These are phyloP conservation scores for Halichoeres trimaculatus DNA, from an alignment of 2,113 vertebrate genomes.

Conservation along the genomic window DNA sequence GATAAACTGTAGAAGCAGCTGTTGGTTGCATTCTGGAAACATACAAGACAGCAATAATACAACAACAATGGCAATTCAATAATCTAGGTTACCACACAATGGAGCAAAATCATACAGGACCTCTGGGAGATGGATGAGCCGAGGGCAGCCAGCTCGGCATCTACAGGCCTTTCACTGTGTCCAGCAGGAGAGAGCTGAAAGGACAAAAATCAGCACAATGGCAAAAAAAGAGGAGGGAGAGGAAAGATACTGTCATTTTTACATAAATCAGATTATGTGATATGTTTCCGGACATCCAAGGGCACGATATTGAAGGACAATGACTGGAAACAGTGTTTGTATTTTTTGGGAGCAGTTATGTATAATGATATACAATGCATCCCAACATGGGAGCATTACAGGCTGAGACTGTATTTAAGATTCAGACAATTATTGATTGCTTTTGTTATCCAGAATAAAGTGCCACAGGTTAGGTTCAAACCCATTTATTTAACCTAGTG, in stretches of 20 bases:
- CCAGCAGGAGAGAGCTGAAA: constrained; percentile 42
- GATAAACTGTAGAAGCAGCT: neutral
- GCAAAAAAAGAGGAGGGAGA: constrained; percentile 29
- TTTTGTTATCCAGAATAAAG: too few species aligned
- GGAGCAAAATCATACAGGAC: constrained; percentile 34
- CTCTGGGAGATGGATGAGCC: constrained; percentile 43
- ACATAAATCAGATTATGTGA: constrained; percentile 44
- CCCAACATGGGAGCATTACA: too few species aligned
- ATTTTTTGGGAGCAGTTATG: neutral
- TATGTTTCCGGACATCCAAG: constrained; percentile 37
- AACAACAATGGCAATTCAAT: constrained; percentile 30
- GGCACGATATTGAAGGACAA: neutral
- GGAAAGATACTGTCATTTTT: constrained; percentile 37
- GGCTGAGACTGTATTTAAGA: too few species aligned
- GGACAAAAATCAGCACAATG: constrained; percentile 45
- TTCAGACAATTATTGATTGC: too few species aligned
- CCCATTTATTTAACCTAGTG: too few species aligned
- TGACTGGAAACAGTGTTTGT: too few species aligned
- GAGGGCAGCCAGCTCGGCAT: constrained; percentile 44
- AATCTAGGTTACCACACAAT: constrained; percentile 39
- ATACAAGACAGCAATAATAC: neutral
- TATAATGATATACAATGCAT: neutral
- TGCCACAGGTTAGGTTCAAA: too few species aligned
- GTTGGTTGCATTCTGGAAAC: neutral
- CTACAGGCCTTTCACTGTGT: constrained; percentile 42